Evolutionary conservation across 2,888 invertebrate species (phyloP).

Genomic region (Linnaemya vulpina): DNA sequence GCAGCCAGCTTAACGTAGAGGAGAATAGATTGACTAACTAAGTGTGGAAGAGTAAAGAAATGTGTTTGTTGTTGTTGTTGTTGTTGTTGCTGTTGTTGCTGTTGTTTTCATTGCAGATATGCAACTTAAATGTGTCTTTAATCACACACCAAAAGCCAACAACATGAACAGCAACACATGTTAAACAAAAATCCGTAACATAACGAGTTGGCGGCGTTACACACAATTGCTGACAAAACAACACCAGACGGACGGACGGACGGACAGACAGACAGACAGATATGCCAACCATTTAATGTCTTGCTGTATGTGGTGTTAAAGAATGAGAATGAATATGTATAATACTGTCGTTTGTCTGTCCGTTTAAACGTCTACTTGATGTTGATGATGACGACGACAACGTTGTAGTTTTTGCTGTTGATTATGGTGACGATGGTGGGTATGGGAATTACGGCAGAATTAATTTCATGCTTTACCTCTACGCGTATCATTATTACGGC

Average conservation of each 20-base stretch:
- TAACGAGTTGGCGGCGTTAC: constrained; percentile 72
- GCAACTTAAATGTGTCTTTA: constrained; percentile 69
- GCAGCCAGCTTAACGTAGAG: constrained; percentile 63
- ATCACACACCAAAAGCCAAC: constrained; percentile 62
- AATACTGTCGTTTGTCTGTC: constrained; percentile 41
- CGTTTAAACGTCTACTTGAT: constrained; percentile 32
- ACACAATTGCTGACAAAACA: constrained; percentile 66
- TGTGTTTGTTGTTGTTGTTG: constrained; percentile 23
- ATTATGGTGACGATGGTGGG: constrained; percentile 61
- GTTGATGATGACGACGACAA: constrained; percentile 48
- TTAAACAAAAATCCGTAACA: constrained; percentile 70
- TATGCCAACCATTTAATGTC: constrained; percentile 42
- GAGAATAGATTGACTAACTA: constrained; percentile 57
- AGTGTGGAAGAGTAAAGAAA: constrained; percentile 51
- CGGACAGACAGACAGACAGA: constrained; percentile 15
- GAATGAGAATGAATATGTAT: constrained; percentile 67
- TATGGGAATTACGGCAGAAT: constrained; percentile 72
- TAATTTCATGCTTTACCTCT: constrained; percentile 69
- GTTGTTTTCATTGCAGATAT: constrained; percentile 25
- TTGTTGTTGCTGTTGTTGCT: constrained; percentile 7
- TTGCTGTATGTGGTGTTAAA: constrained; percentile 62
- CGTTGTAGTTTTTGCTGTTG: constrained; percentile 26
- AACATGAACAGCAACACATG: constrained; percentile 71
- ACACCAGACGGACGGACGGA: background rate
- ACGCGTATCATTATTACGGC: constrained; percentile 62